phyloP scores from a whole-genome alignment of 1,140 invertebrate genomes.

The Apolygus lucorum region DNA sequence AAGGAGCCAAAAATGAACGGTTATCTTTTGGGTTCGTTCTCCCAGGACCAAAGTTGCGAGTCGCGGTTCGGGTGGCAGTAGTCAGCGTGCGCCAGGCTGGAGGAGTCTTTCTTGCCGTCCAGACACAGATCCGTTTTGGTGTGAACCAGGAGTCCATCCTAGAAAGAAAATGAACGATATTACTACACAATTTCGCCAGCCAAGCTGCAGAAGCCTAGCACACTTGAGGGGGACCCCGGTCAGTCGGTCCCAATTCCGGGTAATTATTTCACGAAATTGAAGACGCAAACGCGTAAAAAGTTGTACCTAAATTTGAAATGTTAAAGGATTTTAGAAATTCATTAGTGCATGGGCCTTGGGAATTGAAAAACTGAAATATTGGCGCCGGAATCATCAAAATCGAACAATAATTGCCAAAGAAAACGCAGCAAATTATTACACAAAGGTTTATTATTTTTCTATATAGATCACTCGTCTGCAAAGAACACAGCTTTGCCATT shows the following conservation, averaged over 20 bases:
- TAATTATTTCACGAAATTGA: neutral
- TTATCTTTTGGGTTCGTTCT: slow-evolving; percentile 8
- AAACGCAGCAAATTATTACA: too few relatives aligned
- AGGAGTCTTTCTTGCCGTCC: slow-evolving; percentile 32
- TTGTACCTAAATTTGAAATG: neutral
- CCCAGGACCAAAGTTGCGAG: slow-evolving; percentile 23
- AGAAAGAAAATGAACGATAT: slow-evolving; percentile 29
- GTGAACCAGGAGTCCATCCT: slow-evolving; percentile 39
- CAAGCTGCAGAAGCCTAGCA: neutral
- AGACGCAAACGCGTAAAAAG: neutral
- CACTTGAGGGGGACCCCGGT: neutral
- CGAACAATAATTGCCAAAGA: too few relatives aligned
- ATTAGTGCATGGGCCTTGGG: too few relatives aligned
- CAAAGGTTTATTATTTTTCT: too few relatives aligned
- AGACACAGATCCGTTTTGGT: slow-evolving; percentile 39
- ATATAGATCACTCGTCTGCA: too few relatives aligned
- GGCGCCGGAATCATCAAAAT: too few relatives aligned
- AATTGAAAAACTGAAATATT: too few relatives aligned
- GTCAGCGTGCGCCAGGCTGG: slow-evolving; percentile 27
- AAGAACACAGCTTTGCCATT: too few relatives aligned
- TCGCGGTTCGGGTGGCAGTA: neutral
- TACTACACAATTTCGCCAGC: slow-evolving; percentile 13
- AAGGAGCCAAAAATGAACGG: too few relatives aligned
- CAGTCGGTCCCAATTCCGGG: neutral
- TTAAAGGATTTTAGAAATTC: too few relatives aligned